Evolutionary conservation across 1,140 invertebrate species (phyloP).

Genomic region (Aphelenchoides fujianensis): DNA sequence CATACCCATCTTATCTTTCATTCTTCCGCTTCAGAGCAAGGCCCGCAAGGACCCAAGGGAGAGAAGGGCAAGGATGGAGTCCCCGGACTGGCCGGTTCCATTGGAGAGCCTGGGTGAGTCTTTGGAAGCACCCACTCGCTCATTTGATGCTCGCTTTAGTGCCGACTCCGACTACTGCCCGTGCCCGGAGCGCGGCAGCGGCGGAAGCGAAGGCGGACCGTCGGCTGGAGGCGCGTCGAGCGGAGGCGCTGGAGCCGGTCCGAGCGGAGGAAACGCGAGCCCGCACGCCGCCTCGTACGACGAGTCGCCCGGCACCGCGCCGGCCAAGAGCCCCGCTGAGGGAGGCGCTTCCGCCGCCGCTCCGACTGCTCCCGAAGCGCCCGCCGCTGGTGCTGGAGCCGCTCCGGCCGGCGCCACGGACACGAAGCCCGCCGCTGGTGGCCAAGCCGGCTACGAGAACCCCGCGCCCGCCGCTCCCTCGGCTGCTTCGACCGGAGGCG

Average conservation of each 20-base stretch:
- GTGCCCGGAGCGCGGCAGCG: conserved; percentile 15
- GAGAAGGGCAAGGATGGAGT: conserved; percentile 22
- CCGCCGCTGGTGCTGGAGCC: neutral
- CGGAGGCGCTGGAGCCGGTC: neutral
- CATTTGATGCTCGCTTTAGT: neutral
- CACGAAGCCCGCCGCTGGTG: neutral
- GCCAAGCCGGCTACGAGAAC: neutral
- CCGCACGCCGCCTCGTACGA: neutral
- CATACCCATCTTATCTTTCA: neutral
- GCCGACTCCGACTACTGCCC: conserved; percentile 25
- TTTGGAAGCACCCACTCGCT: neutral
- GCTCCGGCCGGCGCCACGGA: neutral
- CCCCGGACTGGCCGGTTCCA: no score
- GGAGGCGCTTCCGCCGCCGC: conserved; percentile 6
- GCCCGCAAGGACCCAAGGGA: conserved; percentile 9
- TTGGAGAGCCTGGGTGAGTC: no score
- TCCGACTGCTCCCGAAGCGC: neutral
- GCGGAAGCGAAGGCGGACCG: neutral
- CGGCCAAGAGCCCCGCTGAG: no score
- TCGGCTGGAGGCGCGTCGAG: neutral
- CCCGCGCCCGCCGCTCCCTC: neutral
- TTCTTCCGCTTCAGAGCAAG: neutral
- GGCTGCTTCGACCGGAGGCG: neutral
- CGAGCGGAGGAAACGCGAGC: no score
- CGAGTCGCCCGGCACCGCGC: neutral